Conservation (phyloP, 2,113 vertebrate species). For the Microcebus tavaratra region DNA sequence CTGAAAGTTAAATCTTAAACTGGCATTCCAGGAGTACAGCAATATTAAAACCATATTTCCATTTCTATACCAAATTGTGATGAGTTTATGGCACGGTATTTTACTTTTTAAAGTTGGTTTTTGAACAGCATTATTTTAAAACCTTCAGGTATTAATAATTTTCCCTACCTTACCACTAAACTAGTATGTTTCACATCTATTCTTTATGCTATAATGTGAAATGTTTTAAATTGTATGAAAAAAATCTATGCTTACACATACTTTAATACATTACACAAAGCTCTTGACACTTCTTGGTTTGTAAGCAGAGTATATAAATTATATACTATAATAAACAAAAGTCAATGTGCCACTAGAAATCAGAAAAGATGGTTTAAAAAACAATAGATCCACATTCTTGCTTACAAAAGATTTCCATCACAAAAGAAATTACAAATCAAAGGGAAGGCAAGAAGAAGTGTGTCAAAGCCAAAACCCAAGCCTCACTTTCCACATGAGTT, state of each 20-base stretch:
- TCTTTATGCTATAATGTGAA: not conserved
- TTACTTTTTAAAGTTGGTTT: not conserved
- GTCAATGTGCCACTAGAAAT: not conserved
- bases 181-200: not conserved
- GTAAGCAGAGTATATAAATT: not conserved
- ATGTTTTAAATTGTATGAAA: not conserved
- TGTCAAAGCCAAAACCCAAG: slow-evolving; percentile 13
- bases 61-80: not conserved
- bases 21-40: not conserved
- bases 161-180: not conserved
- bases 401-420: slow-evolving; percentile 5
- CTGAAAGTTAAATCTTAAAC: slow-evolving; percentile 25
- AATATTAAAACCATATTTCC: not conserved
- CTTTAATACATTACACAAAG: not conserved
- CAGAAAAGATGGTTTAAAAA: slow-evolving; percentile 10
- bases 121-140: not conserved
- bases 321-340: not conserved
- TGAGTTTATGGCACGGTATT: not conserved
- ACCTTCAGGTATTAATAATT: not conserved
- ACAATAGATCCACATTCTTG: not conserved
- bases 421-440: slow-evolving; percentile 22
- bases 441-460: not conserved
- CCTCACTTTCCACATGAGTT: not conserved
- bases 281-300: not conserved
- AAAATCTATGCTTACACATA: not conserved